Percentiles rank a stretch among this genome's conserved stretches.
phyloP scores from a whole-genome alignment of 2,797 vertebrate genomes.

The Scomberomorus guttatus region DNA sequence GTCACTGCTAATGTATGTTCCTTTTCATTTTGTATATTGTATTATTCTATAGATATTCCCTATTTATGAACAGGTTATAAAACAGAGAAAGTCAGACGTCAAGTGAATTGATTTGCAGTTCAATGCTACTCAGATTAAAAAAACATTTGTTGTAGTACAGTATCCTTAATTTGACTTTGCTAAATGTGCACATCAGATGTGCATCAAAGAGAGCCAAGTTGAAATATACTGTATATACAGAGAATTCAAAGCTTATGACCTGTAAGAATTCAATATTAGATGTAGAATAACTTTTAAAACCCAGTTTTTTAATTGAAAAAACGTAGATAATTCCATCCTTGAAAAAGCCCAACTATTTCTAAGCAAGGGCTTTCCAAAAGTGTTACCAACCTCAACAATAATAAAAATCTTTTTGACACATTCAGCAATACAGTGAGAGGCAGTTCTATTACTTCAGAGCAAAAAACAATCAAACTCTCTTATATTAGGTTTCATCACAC shows the following conservation, averaged over 20 bases:
- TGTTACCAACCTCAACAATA: conserved; percentile 11
- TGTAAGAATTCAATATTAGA: background rate
- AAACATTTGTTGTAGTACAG: background rate
- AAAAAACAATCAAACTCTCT: conserved; percentile 34
- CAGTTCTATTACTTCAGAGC: conserved; percentile 22
- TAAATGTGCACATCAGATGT: background rate
- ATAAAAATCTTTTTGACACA: conserved; percentile 33
- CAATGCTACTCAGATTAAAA: background rate
- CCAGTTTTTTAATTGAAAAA: background rate
- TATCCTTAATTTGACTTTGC: background rate
- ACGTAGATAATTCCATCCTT: conserved; percentile 1
- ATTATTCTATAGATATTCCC: background rate
- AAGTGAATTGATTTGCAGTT: conserved; percentile 4
- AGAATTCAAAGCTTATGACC: background rate
- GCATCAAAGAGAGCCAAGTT: background rate
- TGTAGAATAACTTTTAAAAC: background rate
- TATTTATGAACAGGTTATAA: background rate
- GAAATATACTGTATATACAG: background rate
- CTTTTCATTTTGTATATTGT: background rate
- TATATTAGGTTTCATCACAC: conserved; percentile 55
- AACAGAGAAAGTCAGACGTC: background rate
- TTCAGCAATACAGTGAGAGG: conserved; percentile 9
- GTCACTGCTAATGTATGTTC: background rate
- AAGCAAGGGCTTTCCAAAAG: conserved; percentile 10
- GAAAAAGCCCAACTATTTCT: background rate